A percentile compares a stretch with the other conserved stretches of the same genome.
Conservation (phyloP, 1,140 invertebrate genomes). For the Centruroides sculpturatus region DNA sequence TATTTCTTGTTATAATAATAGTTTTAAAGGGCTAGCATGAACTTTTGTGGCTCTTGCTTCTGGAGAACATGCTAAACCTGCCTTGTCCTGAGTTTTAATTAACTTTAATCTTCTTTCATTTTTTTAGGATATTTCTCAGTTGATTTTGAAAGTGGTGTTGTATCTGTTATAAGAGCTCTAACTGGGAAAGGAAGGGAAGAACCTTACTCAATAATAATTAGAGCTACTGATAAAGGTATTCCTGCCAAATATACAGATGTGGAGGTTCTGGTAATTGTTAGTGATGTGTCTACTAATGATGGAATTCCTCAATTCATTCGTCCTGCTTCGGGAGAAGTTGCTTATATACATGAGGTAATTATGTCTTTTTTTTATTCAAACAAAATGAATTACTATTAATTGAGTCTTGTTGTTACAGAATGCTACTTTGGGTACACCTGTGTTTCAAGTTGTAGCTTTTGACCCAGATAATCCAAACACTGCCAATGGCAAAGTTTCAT, state of each 20-base stretch:
- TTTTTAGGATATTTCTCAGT: constrained; percentile 45
- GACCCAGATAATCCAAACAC: constrained; percentile 43
- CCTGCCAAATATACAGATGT: constrained; percentile 43
- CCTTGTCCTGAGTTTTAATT: background rate
- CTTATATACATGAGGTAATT: constrained; percentile 33
- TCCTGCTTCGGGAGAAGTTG: constrained; percentile 50
- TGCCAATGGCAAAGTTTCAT: constrained; percentile 53
- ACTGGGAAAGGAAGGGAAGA: constrained; percentile 60
- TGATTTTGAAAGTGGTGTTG: constrained; percentile 47
- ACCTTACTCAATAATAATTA: constrained; percentile 50
- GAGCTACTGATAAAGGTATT: constrained; percentile 53
- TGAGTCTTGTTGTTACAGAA: constrained; percentile 21
- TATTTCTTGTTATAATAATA: no score
- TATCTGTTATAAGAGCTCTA: constrained; percentile 45
- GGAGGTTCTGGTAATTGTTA: constrained; percentile 50
- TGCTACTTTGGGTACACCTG: constrained; percentile 21
- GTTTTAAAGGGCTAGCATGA: no score
- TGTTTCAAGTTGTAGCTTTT: constrained; percentile 24
- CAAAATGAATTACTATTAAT: no score
- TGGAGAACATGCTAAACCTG: no score
- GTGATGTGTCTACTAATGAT: constrained; percentile 67
- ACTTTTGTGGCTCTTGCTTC: no score
- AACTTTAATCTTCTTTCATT: background rate
- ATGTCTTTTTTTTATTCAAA: no score
- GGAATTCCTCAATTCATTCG: constrained; percentile 59